These are phyloP conservation scores for Strigops habroptila DNA, from an alignment of 2,113 vertebrate species.

Conservation along the genomic window DNA sequence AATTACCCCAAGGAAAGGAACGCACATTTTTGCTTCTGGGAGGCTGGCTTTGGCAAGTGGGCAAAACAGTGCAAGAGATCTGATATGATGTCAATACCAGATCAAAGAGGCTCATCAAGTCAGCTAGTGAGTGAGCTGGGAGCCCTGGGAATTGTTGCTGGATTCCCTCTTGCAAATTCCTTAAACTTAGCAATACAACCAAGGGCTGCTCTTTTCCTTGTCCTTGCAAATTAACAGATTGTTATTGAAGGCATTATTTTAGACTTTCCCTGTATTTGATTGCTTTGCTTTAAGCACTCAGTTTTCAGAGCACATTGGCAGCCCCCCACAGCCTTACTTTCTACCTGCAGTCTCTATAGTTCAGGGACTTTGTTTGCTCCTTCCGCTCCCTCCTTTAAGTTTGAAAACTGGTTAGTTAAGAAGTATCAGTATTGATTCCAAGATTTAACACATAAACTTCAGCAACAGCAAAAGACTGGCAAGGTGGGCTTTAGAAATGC, in stretches of 20 bases:
- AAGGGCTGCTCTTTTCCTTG: neutral
- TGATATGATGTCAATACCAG: slow-evolving; percentile 48
- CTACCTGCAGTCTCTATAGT: neutral
- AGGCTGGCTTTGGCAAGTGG: slow-evolving; percentile 44
- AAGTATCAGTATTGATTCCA: neutral
- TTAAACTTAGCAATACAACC: neutral
- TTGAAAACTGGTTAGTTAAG: neutral
- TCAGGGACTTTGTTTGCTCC: neutral
- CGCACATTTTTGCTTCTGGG: neutral
- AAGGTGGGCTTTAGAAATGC: slow-evolving; percentile 20
- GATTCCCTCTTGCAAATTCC: slow-evolving; percentile 30
- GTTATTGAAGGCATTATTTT: neutral
- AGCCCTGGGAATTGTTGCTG: slow-evolving; percentile 62
- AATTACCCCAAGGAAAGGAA: slow-evolving; percentile 48
- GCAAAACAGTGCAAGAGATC: slow-evolving; percentile 28
- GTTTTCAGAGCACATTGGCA: neutral
- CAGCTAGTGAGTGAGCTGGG: neutral
- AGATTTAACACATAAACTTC: neutral
- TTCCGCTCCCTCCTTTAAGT: neutral
- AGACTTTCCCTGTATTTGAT: neutral
- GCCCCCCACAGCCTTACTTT: neutral
- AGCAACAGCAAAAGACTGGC: neutral
- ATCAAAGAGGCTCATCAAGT: slow-evolving; percentile 61
- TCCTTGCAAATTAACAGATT: slow-evolving; percentile 1
- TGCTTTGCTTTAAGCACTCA: neutral